These are phyloP conservation scores for Taenioides sp. DNA, from an alignment of 2,797 vertebrate genomes.

Conservation along the genomic window DNA sequence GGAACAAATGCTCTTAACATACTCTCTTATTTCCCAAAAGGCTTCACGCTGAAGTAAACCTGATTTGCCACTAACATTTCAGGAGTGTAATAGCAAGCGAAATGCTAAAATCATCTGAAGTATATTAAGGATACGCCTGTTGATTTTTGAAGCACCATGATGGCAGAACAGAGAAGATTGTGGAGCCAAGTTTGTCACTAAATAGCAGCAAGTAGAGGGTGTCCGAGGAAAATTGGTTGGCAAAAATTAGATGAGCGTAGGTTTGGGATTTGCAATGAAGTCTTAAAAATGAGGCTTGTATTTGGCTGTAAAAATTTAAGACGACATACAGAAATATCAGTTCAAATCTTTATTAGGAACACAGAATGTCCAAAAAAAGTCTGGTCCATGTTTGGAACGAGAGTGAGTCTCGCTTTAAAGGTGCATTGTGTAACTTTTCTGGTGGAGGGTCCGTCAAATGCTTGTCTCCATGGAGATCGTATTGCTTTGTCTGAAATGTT, in stretches of 20 bases:
- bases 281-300: not conserved
- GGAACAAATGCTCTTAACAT: constrained; percentile 44
- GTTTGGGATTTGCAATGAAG: constrained; percentile 14
- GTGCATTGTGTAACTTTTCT: too few relatives aligned
- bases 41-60: constrained; percentile 9
- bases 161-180: constrained; percentile 17
- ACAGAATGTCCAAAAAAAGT: not conserved
- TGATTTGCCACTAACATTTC: constrained; percentile 32
- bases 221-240: constrained; percentile 19
- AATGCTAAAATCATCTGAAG: constrained; percentile 1
- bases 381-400: not conserved
- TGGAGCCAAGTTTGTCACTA: constrained; percentile 12
- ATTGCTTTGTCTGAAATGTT: too few relatives aligned
- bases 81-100: constrained; percentile 11
- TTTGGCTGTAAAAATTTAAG: not conserved
- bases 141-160: constrained; percentile 19
- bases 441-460: too few relatives aligned
- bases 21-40: constrained; percentile 39
- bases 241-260: constrained; percentile 9
- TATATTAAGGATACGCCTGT: constrained; percentile 15
- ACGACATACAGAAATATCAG: not conserved
- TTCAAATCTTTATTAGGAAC: not conserved
- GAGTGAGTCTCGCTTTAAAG: not conserved
- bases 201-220: not conserved
- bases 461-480: too few relatives aligned